These are phyloP conservation scores for Danaus melanippus DNA, from an alignment of 1,140 invertebrate genomes.

Conservation along the genomic window DNA sequence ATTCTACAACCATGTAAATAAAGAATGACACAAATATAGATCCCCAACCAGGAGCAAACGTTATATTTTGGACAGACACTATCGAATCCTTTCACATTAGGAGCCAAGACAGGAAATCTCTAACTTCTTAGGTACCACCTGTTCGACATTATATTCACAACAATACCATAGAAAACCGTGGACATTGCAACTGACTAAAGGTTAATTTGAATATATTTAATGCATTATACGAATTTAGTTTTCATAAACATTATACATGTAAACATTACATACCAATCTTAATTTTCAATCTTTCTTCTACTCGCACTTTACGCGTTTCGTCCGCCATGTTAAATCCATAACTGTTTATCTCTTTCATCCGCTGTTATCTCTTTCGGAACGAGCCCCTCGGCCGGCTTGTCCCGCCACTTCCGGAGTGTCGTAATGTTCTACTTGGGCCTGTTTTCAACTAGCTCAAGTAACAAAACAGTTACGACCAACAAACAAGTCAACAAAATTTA, in stretches of 20 bases:
- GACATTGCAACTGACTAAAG: too few species aligned
- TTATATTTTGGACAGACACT: background rate
- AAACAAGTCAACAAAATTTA: slow-evolving; percentile 26
- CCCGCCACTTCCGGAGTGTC: slow-evolving; percentile 71
- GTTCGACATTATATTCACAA: slow-evolving; percentile 26
- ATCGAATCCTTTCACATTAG: slow-evolving; percentile 34
- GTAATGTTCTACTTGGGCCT: slow-evolving; percentile 67
- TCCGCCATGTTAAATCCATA: slow-evolving; percentile 90
- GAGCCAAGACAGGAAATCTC: slow-evolving; percentile 29
- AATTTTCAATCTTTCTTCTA: slow-evolving; percentile 89
- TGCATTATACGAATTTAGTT: slow-evolving; percentile 1
- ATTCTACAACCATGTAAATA: slow-evolving; percentile 12
- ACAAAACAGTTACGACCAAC: slow-evolving; percentile 33
- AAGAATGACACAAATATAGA: background rate
- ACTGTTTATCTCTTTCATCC: slow-evolving; percentile 73
- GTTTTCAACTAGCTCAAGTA: slow-evolving; percentile 44
- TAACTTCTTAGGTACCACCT: slow-evolving; percentile 51
- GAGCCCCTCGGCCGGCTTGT: slow-evolving; percentile 68
- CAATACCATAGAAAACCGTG: background rate
- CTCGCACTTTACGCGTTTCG: slow-evolving; percentile 86
- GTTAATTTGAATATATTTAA: too few species aligned
- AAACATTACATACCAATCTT: slow-evolving; percentile 83
- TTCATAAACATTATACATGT: slow-evolving; percentile 9
- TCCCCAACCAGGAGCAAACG: background rate
- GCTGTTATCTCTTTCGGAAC: slow-evolving; percentile 71